Evolutionary conservation across 2,797 vertebrate genomes (phyloP).

Genomic region (Hemibagrus guttatus): DNA sequence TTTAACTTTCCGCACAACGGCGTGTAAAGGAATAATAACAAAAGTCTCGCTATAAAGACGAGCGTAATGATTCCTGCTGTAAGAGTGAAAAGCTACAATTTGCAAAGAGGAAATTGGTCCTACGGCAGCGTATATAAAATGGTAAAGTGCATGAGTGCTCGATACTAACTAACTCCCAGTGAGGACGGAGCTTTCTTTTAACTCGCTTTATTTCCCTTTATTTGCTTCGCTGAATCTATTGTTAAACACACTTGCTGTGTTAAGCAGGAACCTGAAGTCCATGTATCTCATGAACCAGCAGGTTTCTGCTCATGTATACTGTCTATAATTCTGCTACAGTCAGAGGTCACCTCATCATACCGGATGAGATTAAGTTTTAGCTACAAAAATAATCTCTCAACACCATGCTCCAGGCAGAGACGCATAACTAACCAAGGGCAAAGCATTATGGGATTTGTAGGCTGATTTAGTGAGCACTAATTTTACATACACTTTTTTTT

Average conservation of each 20-base stretch:
- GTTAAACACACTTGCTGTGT: background rate
- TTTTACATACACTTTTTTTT: background rate
- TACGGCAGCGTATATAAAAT: constrained; percentile 21
- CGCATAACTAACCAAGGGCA: background rate
- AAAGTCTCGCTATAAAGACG: background rate
- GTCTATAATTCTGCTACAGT: background rate
- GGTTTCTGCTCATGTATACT: background rate
- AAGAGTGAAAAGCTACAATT: background rate
- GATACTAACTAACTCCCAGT: constrained; percentile 12
- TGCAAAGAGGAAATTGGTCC: constrained; percentile 9
- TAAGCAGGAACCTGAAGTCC: background rate
- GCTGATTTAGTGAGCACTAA: background rate
- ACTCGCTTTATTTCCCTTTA: constrained; percentile 12
- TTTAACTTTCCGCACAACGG: background rate
- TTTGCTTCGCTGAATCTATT: background rate
- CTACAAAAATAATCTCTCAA: background rate
- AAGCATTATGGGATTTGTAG: constrained; percentile 9
- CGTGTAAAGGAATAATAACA: constrained; percentile 21
- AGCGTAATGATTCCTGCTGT: constrained; percentile 14
- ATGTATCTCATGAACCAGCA: background rate
- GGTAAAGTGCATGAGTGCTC: background rate
- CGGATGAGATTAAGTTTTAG: background rate
- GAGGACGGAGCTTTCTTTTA: background rate
- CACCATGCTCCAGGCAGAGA: constrained; percentile 1
- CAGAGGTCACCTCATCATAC: background rate